A percentile compares a stretch with the other conserved stretches of the same genome.
These are phyloP conservation scores for Hyphantria cunea DNA, from an alignment of 1,140 invertebrate genomes.

Conservation along the genomic window DNA sequence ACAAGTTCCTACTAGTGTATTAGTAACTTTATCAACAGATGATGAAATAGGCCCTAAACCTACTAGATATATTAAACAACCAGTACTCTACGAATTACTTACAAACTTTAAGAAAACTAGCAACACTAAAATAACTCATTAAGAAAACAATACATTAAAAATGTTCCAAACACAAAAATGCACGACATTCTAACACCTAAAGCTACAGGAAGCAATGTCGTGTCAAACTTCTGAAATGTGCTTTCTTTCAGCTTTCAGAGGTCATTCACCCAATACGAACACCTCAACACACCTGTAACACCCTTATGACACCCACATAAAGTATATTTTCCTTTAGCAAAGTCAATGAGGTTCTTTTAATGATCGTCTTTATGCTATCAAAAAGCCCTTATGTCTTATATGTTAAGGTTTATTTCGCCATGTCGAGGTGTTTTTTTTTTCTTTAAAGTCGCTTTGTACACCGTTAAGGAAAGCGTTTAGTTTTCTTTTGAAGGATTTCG, in stretches of 20 bases:
- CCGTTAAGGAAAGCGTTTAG: conserved; percentile 31
- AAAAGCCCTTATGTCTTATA: conserved; percentile 41
- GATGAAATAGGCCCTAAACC: no score
- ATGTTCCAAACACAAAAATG: conserved; percentile 15
- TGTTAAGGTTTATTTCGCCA: conserved; percentile 53
- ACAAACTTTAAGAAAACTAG: no score
- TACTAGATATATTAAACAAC: no score
- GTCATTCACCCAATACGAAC: conserved; percentile 60
- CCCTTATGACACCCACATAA: conserved; percentile 43
- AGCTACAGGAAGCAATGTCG: conserved; percentile 60
- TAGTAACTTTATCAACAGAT: no score
- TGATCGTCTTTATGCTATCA: conserved; percentile 46
- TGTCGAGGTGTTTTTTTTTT: conserved; percentile 26
- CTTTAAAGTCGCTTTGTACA: conserved; percentile 12
- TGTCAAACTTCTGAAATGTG: conserved; percentile 69
- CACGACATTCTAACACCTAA: conserved; percentile 31
- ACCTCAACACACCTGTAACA: conserved; percentile 33
- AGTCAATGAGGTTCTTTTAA: conserved; percentile 37
- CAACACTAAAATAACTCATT: conserved; percentile 17
- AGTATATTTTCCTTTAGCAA: conserved; percentile 41
- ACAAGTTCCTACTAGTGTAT: no score
- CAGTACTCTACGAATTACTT: no score
- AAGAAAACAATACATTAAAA: conserved; percentile 29
- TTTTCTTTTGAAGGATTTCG: conserved; percentile 49
- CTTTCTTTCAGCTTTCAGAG: conserved; percentile 65